Evolutionary conservation across 2,797 vertebrate genomes (phyloP), one percentile per base, ranked within the genome.

Genomic region (Darevskia mixta): DNA sequence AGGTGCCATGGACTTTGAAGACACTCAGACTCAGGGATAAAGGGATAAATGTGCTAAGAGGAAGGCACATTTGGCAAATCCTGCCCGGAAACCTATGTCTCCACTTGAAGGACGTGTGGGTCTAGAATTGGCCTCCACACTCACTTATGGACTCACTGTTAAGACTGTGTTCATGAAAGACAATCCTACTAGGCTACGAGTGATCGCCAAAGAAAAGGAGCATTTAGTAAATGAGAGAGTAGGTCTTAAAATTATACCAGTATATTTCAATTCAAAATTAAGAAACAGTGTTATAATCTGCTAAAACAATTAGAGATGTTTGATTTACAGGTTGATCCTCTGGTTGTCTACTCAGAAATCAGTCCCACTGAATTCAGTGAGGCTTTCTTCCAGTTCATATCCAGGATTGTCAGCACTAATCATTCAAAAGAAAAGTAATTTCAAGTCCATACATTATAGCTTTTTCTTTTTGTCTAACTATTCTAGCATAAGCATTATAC

Each of bases 361-460:
- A 71, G 23, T 73, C 4, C 32, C 73, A 41, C 29, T 69, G 17
- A 66, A 25, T 88, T 72, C 45, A 55, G 29, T 6, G n/a, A 32
- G 67, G 8, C 9, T 66, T 64, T 9, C 8, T 38, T 85, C 38
- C 55, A 4, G 17, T 66, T 20, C 4, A 27, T 43, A 8, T 20
- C 41, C 29, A 45, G 25, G 43, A 69, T 7, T 78, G 27, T 32
- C 29, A 41, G 80, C 49, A 88, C 94, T 95, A 95, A 95, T 88
- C 87, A 90, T 95, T 95, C 90, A 93, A 94, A 92, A 88, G 80
- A 87, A 95, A 95, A 92, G 92, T 91, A 96, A 95, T 95, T 89
- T 90, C 85, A 95, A 95, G 92, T 25, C 87, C 93, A 92, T 94
- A 95, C 94, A 94, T 95, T 94, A 94, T 93, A 91, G 91, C 92